These are phyloP conservation scores for Matsumyia berberina DNA, from an alignment of 2,888 invertebrate genomes.

Conservation along the genomic window DNA sequence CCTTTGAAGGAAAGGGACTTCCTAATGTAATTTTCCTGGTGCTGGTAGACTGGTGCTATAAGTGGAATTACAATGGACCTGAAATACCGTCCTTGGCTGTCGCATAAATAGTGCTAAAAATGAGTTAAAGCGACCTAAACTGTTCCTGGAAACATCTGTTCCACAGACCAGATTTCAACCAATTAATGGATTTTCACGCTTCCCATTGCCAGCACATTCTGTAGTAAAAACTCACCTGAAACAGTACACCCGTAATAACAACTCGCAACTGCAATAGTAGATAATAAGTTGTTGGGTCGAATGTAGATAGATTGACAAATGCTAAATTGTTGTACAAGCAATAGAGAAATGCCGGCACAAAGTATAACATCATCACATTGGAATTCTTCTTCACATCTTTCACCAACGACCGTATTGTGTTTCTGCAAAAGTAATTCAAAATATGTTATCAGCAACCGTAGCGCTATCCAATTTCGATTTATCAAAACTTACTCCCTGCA, in stretches of 20 bases:
- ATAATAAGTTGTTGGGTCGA: conserved; percentile 98
- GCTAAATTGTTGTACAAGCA: conserved; percentile 97
- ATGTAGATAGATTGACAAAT: conserved; percentile 94
- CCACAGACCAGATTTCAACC: too few species aligned
- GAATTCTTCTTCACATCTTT: conserved; percentile 86
- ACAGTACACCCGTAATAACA: conserved; percentile 95
- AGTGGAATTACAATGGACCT: too few species aligned
- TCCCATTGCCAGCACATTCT: too few species aligned
- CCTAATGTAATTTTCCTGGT: too few species aligned
- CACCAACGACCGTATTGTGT: conserved; percentile 79
- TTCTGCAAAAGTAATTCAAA: conserved; percentile 72
- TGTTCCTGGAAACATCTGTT: too few species aligned
- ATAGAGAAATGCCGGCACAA: conserved; percentile 95
- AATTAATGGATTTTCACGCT: too few species aligned
- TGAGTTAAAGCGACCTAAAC: too few species aligned
- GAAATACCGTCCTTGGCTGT: too few species aligned
- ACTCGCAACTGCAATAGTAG: conserved; percentile 95
- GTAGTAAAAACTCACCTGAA: conserved; percentile 88
- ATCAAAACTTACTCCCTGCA: conserved; percentile 87
- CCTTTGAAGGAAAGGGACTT: too few species aligned
- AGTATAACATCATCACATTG: conserved; percentile 91
- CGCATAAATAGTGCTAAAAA: too few species aligned
- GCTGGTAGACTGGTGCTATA: too few species aligned
- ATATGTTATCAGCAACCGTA: conserved; percentile 4
- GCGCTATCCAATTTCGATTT: background rate